Conservation (phyloP, 1,140 invertebrate species). For the Philopotamus ludificatus region DNA sequence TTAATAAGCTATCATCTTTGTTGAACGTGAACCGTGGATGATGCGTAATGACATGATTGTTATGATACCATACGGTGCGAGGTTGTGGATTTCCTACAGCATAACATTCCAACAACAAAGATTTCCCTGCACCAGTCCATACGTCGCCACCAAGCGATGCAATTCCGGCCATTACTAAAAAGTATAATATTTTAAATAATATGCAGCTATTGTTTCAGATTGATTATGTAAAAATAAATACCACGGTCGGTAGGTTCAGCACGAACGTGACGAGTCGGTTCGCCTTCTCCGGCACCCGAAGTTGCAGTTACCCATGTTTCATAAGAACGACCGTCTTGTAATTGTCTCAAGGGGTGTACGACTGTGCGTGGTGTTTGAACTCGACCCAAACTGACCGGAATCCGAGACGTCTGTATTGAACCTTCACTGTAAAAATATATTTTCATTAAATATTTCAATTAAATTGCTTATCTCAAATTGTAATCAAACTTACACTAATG, state of each 20-base stretch:
- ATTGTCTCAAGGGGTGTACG: constrained; percentile 62
- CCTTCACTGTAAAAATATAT: constrained; percentile 15
- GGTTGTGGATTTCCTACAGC: constrained; percentile 65
- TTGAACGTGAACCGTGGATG: constrained; percentile 63
- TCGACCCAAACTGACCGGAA: constrained; percentile 5
- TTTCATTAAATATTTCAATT: not conserved
- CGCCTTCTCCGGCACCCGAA: constrained; percentile 75
- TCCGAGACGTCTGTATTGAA: constrained; percentile 32
- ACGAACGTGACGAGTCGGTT: constrained; percentile 47
- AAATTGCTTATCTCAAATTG: not conserved
- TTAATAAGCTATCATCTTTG: constrained; percentile 61
- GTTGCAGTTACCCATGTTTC: constrained; percentile 83
- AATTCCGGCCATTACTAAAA: constrained; percentile 52
- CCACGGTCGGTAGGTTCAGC: constrained; percentile 50
- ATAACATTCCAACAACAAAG: constrained; percentile 58
- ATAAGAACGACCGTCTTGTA: constrained; percentile 68
- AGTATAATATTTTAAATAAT: not conserved
- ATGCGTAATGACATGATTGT: constrained; percentile 62
- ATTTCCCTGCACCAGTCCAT: constrained; percentile 47
- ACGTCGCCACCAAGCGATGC: constrained; percentile 51
- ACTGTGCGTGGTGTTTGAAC: constrained; percentile 34
- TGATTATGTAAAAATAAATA: constrained; percentile 28
- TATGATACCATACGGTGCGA: constrained; percentile 63
- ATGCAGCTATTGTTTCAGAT: not conserved
- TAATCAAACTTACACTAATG: constrained; percentile 47